Base-by-base conservation (phyloP, 1,140 invertebrate genomes). In the Choristoneura fumiferana region DNA sequence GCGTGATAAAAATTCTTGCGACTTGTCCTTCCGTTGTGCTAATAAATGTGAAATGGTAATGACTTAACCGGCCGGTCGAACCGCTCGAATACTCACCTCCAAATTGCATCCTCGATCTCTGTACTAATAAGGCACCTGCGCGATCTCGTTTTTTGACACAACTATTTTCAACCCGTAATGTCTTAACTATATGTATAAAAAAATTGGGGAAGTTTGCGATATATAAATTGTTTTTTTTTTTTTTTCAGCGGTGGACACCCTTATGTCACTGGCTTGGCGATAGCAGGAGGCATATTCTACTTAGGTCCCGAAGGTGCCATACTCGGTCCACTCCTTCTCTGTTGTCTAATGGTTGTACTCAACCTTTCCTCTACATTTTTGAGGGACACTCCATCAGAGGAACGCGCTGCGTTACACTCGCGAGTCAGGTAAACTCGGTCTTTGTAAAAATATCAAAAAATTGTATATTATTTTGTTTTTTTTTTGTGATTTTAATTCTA, bases 251-350 rank as follows among this genome's bases (percentile, higher is more conserved):
- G 96, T 8, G 97, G 98, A 17, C 98, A 99, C 92, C 98, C 98
- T 0, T 99, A 99, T 90, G 92, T 99, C 22, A 99, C 98, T n/a
- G 98, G 97, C 29, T 88, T 99, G 33, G 96, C 98, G 0, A 98
- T 99, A 70, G 98, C 97, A 8, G 98, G 98, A n/a, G 98, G 98
- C 35, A 96, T 99, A 65, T 98, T 99, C 82, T 99, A 96, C 91
- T 90, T 99, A 56, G 98, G 98, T 0, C 93, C 98, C 39, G 96
- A 99, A 90, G 98, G 98, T 0, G 98, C 98, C 0, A 96, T 99
- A 57, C 95, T 99, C 63, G 98, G 98, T 0, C 98, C 98, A 0
- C 91, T 99, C 0, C 91, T 99, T 14, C 90, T 99, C 0, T 99
- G 98, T 78, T 90, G 87, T 55, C 73, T 90, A 15, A 84, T 90